Percentiles rank a stretch among this genome's conserved stretches.
Conservation (phyloP, 2,113 vertebrate genomes). For the Corythornis vintsioides region DNA sequence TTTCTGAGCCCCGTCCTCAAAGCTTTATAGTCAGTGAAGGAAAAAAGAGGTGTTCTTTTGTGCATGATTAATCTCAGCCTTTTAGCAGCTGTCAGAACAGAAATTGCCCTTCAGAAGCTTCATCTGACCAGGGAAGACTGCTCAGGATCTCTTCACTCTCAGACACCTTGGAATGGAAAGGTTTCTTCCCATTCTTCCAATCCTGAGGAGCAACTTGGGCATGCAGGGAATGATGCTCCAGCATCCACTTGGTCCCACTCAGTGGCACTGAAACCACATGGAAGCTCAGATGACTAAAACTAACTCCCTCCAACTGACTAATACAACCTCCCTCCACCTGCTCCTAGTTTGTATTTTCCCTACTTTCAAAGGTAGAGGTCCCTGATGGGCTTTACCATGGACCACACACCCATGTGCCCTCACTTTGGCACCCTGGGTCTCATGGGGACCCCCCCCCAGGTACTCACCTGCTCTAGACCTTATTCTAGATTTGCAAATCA, state of each 20-base stretch:
- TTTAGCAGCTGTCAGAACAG: neutral
- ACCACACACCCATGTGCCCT: fast-evolving
- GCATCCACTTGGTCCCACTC: fast-evolving
- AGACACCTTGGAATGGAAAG: neutral
- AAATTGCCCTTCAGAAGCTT: neutral
- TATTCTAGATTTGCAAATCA: neutral
- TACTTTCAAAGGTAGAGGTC: neutral
- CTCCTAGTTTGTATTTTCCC: neutral
- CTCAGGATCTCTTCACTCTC: neutral
- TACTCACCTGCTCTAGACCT: neutral
- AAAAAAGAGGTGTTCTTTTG: neutral
- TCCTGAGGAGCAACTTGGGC: neutral
- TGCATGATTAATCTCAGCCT: neutral
- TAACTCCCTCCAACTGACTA: too few species aligned
- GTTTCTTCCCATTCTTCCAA: neutral
- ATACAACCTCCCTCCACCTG: neutral
- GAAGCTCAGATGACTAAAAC: neutral
- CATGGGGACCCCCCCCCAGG: neutral
- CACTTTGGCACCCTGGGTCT: neutral
- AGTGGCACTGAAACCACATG: fast-evolving
- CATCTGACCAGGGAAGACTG: neutral
- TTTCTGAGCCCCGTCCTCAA: neutral
- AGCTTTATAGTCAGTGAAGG: neutral
- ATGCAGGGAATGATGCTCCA: neutral
- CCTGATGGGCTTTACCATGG: neutral